Conservation (phyloP, 2,113 vertebrate genomes). For the Saguinus imperator region DNA sequence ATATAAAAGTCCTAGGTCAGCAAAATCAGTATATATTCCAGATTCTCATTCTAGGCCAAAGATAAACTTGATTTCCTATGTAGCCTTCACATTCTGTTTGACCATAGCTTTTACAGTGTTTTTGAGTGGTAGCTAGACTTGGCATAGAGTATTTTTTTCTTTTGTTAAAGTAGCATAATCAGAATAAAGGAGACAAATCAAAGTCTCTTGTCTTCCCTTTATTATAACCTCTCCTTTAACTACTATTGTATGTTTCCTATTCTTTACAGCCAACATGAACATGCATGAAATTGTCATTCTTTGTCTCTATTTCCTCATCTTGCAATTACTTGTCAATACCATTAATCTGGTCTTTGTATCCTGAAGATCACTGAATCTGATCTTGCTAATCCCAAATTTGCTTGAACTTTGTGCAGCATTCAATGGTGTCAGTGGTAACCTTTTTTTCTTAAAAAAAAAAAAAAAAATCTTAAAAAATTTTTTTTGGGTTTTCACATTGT, state of each 20-base stretch:
- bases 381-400: not conserved
- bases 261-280: not conserved
- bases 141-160: not conserved
- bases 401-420: not conserved
- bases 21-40: not conserved
- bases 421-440: fast-evolving
- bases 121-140: not conserved
- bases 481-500: not conserved
- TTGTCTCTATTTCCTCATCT: not conserved
- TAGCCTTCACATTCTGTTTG: not conserved
- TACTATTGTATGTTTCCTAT: not conserved
- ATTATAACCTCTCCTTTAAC: not conserved
- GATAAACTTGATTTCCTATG: not conserved
- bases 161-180: not conserved
- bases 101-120: not conserved
- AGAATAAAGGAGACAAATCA: not conserved
- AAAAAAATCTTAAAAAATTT: too few relatives aligned
- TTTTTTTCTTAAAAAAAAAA: not conserved
- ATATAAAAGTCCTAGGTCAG: not conserved
- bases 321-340: not conserved
- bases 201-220: not conserved
- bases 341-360: not conserved
- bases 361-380: not conserved
- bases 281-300: not conserved
- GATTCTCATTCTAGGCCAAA: not conserved